phyloP scores from a whole-genome alignment of 2,888 invertebrate genomes.

The Nebria salina region DNA sequence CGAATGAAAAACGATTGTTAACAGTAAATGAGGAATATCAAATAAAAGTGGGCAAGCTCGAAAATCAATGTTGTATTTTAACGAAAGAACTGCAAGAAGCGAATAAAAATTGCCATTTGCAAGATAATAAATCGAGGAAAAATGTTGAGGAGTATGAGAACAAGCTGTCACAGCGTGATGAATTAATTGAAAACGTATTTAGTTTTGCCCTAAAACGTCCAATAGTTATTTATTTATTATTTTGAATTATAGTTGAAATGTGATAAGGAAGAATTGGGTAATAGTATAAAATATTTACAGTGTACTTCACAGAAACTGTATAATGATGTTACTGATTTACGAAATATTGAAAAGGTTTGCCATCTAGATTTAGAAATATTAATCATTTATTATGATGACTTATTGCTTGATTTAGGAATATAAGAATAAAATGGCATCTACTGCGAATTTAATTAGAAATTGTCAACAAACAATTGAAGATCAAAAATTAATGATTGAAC shows the following conservation, averaged over 20 bases:
- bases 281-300: slow-evolving; percentile 55
- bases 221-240: background rate
- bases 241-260: slow-evolving; percentile 50
- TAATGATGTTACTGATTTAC: slow-evolving; percentile 54
- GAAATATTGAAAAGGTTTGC: slow-evolving; percentile 53
- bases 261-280: slow-evolving; percentile 53
- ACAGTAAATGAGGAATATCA: slow-evolving; percentile 7
- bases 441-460: slow-evolving; percentile 5
- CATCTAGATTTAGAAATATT: too few relatives aligned
- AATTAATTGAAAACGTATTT: slow-evolving; percentile 31
- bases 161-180: slow-evolving; percentile 27
- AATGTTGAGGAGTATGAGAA: slow-evolving; percentile 32
- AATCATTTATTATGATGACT: too few relatives aligned
- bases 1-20: slow-evolving; percentile 18
- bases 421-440: slow-evolving; percentile 14
- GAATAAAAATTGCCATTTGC: slow-evolving; percentile 18
- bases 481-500: slow-evolving; percentile 22
- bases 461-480: slow-evolving; percentile 24
- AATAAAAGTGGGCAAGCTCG: slow-evolving; percentile 30
- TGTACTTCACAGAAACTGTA: slow-evolving; percentile 56
- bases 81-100: slow-evolving; percentile 29
- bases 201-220: background rate
- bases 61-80: slow-evolving; percentile 17
- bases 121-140: slow-evolving; percentile 15
- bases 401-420: background rate